Percentiles rank a stretch among this genome's conserved stretches.
Conservation (phyloP, 2,888 invertebrate species). For the Operophtera brumata region DNA sequence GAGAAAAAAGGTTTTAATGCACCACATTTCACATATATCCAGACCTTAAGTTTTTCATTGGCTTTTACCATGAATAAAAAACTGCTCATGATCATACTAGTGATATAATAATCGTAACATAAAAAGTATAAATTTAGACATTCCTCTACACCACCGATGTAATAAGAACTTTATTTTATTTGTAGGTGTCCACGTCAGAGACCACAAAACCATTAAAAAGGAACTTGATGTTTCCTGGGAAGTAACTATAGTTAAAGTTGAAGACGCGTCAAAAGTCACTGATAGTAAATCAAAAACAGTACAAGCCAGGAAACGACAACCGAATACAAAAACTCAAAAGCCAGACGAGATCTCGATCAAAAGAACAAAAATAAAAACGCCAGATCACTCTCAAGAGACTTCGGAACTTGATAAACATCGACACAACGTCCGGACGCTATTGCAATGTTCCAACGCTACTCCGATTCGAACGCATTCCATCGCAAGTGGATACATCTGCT, state of each 20-base stretch:
- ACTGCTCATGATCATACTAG: no score
- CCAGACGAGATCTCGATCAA: constrained; percentile 9
- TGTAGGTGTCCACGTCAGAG: constrained; percentile 18
- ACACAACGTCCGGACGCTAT: constrained; percentile 13
- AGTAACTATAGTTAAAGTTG: constrained; percentile 19
- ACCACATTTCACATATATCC: no score
- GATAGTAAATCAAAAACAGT: constrained; percentile 1
- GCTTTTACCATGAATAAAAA: no score
- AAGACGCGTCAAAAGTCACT: neutral
- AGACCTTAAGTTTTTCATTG: no score
- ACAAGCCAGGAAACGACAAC: neutral
- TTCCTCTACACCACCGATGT: neutral
- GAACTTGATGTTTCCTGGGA: constrained; percentile 18
- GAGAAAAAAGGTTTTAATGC: no score
- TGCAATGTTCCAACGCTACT: constrained; percentile 50
- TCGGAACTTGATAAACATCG: constrained; percentile 21
- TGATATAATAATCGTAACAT: no score
- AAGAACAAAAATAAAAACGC: constrained; percentile 8
- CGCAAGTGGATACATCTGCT: constrained; percentile 38
- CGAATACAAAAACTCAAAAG: constrained; percentile 2
- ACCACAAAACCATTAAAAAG: constrained; percentile 15
- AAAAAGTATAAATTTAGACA: neutral
- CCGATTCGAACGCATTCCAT: constrained; percentile 37
- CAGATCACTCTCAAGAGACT: neutral
- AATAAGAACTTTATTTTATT: constrained; percentile 20